Evolutionary conservation across 2,888 invertebrate genomes (phyloP).

Genomic region (Nysson spinosus): DNA sequence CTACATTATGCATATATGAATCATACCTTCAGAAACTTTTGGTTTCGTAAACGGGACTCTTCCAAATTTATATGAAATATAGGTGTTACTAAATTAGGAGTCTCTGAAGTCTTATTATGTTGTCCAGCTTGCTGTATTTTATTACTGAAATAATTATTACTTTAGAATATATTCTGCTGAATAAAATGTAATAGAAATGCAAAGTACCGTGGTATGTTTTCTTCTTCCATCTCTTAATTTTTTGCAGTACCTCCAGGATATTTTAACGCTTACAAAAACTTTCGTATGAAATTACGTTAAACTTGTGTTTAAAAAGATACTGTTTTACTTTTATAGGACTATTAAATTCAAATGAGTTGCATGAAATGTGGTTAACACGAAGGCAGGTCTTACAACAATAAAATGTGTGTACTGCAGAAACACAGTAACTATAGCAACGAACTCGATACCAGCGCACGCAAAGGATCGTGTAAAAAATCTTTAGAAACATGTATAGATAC

Average conservation of each 20-base stretch:
- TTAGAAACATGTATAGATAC: not conserved
- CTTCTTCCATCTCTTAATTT: too few species aligned
- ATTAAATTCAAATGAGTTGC: not conserved
- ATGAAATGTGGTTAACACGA: too few species aligned
- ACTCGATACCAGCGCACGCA: conserved; percentile 20
- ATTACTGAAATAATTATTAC: conserved; percentile 43
- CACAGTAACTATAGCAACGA: conserved; percentile 7
- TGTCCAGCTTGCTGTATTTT: conserved; percentile 35
- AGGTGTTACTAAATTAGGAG: conserved; percentile 13
- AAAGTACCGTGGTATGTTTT: too few species aligned
- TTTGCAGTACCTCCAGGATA: too few species aligned
- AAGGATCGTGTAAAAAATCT: not conserved
- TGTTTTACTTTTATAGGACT: not conserved
- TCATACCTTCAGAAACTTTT: conserved; percentile 67
- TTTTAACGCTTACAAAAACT: not conserved
- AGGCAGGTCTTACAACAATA: too few species aligned
- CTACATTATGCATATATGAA: not conserved
- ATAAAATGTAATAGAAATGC: too few species aligned
- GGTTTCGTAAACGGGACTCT: conserved; percentile 64
- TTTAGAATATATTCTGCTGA: too few species aligned
- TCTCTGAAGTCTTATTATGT: conserved; percentile 1
- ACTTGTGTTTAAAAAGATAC: too few species aligned
- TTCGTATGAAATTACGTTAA: too few species aligned
- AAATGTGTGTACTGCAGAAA: too few species aligned
- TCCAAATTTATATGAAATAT: conserved; percentile 55